Conservation (phyloP, 2,797 vertebrate species). For the Arctocebus calabarensis region DNA sequence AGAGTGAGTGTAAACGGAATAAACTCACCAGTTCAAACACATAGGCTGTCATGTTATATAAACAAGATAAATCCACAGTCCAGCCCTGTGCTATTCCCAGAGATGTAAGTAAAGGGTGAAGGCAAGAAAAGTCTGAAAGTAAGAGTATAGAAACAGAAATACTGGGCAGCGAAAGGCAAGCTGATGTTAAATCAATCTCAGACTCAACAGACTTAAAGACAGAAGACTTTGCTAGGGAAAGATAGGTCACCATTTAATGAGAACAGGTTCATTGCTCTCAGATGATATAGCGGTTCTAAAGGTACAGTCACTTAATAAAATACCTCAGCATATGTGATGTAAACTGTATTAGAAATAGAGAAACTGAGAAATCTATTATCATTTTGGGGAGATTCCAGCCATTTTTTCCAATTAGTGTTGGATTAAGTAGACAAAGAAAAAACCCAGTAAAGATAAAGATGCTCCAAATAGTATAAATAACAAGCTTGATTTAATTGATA, state of each 20-base stretch:
- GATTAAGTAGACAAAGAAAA: slow-evolving; percentile 36
- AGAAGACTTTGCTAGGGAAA: not conserved
- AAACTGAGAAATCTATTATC: slow-evolving; percentile 37
- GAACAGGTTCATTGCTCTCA: slow-evolving; percentile 51
- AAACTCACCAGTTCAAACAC: not conserved
- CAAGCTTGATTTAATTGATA: not conserved
- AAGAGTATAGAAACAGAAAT: not conserved
- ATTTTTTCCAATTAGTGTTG: slow-evolving; percentile 30
- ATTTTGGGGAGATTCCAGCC: slow-evolving; percentile 32
- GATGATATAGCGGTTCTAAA: not conserved
- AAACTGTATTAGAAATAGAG: slow-evolving; percentile 30
- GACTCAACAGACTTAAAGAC: not conserved
- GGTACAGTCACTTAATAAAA: not conserved
- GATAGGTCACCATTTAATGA: slow-evolving; percentile 54
- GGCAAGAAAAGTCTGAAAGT: not conserved
- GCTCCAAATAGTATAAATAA: not conserved
- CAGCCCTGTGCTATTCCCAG: not conserved
- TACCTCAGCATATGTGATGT: not conserved
- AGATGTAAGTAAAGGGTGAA: not conserved
- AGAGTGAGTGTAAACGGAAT: not conserved
- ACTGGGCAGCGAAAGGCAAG: not conserved
- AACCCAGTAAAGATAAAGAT: slow-evolving; percentile 46
- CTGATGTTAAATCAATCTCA: rapidly evolving
- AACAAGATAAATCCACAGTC: not conserved
- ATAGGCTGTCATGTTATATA: not conserved